Evolutionary conservation across 2,113 vertebrate species (phyloP).

Genomic region (Martes martes): DNA sequence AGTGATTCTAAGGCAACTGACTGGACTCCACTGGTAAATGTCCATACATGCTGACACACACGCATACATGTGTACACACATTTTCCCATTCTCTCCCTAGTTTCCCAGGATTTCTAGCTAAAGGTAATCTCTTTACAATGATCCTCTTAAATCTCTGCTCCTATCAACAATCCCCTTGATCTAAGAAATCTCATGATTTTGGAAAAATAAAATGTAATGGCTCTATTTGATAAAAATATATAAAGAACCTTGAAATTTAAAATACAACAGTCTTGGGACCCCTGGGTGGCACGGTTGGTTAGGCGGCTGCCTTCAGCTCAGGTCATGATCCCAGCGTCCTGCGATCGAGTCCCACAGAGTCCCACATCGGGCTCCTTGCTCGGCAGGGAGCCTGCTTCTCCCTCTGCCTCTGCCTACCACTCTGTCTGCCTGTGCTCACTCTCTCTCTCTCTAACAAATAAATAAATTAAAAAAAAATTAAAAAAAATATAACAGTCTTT

Average conservation of each 20-base stretch:
- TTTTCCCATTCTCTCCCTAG: background rate
- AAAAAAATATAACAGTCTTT: background rate
- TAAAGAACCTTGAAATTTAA: background rate
- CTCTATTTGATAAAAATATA: background rate
- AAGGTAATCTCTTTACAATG: background rate
- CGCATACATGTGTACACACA: background rate
- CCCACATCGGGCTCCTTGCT: too few species aligned
- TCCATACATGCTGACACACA: background rate
- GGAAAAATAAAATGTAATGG: background rate
- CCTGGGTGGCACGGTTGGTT: too few species aligned
- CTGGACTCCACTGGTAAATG: background rate
- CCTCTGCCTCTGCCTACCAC: too few species aligned
- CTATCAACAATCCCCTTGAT: background rate
- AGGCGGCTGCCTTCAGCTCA: too few species aligned
- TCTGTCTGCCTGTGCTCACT: too few species aligned
- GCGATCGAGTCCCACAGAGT: too few species aligned
- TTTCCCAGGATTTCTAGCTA: slow-evolving; percentile 27
- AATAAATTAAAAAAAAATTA: too few species aligned
- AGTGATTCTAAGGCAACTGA: background rate
- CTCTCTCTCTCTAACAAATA: too few species aligned
- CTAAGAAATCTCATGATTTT: background rate
- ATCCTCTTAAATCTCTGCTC: background rate
- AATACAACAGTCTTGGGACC: background rate
- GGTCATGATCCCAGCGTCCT: too few species aligned
- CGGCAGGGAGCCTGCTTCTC: too few species aligned